Percentiles rank a stretch among this genome's conserved stretches.
These are phyloP conservation scores for Rotaria sp. DNA, from an alignment of 2,888 invertebrate genomes.

Conservation along the genomic window DNA sequence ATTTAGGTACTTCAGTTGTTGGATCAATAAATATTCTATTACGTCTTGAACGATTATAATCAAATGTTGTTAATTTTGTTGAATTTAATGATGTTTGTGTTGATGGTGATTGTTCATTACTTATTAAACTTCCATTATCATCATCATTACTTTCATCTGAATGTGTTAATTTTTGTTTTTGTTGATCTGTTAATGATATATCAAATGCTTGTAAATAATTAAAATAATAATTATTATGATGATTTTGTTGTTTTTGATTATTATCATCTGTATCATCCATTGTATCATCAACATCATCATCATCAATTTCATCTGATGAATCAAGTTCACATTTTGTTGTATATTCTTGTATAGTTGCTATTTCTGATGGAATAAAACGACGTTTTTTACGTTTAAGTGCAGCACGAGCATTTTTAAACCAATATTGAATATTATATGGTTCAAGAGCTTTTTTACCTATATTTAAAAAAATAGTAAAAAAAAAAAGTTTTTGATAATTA, in stretches of 20 bases:
- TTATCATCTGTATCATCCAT: neutral
- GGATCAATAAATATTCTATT: conserved; percentile 98
- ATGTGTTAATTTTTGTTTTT: neutral
- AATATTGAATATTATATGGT: conserved; percentile 79
- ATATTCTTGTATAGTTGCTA: neutral
- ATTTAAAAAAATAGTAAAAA: neutral
- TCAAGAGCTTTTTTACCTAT: conserved; percentile 73
- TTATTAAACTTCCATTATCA: neutral
- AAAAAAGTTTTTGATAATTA: neutral
- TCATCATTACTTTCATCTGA: conserved; percentile 2
- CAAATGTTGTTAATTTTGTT: conserved; percentile 70
- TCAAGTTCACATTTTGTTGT: neutral
- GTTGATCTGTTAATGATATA: conserved; percentile 17
- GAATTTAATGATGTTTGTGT: neutral
- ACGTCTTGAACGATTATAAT: conserved; percentile 71
- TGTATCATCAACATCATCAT: neutral
- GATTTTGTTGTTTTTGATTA: neutral
- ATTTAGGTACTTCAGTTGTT: conserved; percentile 76
- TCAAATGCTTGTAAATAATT: conserved; percentile 29
- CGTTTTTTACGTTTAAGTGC: conserved; percentile 74
- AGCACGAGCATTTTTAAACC: conserved; percentile 90
- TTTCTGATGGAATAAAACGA: conserved; percentile 32
- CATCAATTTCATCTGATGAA: neutral
- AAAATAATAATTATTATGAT: neutral
- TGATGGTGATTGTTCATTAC: conserved; percentile 15